Base-by-base conservation (phyloP, 2,113 vertebrate genomes). In the Hylia prasina region DNA sequence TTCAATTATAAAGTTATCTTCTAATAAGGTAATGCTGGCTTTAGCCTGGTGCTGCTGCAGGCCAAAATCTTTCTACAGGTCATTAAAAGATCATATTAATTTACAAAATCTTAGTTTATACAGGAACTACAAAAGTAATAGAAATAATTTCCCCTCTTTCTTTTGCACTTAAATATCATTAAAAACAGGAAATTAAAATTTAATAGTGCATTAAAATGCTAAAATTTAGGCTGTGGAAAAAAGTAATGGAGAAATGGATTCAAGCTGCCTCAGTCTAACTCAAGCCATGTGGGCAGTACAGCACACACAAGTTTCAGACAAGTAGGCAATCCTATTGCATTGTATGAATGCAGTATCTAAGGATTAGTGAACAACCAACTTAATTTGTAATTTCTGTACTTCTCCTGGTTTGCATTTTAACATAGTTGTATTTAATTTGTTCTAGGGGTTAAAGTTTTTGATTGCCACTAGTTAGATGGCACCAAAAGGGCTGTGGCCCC, bases 151-250 rank as follows among this genome's bases (percentile, higher is more conserved):
- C 3, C 35, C 22, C 70, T 21, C 15, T 82, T 90, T 80, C 21
- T 82, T 87, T 96, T 94, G 78, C 85, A 70, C 25, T 96, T 89
- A 50, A 42, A 75, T 91, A 53, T 70, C 30, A 73, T 89, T 95
- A 83, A 93, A 87, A 95, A 82, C 88, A 87, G 82, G 77, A 97
- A 98, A 97, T 97, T 82, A 96, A 97, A 96, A 95, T 81, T 96
- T 90, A 96, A 93, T 94, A 89, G 56, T 87, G 80, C 82, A 76
- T 95, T 96, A 95, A 97, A 97, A 95, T 92, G 82, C 86, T 81
- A 82, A 96, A 95, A 82, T 93, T 61, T 84, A 92, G 89, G 51
- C 92, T 79, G 31, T 80, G 83, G 50, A 85, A 91, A 96, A 97
- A 98, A 91, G 61, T 97, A 91, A 93, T 71, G 70, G 90, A 92